Percentiles rank a stretch among this genome's conserved stretches.
phyloP scores from a whole-genome alignment of 1,140 invertebrate genomes.

The Neoseiulus cucumeris region DNA sequence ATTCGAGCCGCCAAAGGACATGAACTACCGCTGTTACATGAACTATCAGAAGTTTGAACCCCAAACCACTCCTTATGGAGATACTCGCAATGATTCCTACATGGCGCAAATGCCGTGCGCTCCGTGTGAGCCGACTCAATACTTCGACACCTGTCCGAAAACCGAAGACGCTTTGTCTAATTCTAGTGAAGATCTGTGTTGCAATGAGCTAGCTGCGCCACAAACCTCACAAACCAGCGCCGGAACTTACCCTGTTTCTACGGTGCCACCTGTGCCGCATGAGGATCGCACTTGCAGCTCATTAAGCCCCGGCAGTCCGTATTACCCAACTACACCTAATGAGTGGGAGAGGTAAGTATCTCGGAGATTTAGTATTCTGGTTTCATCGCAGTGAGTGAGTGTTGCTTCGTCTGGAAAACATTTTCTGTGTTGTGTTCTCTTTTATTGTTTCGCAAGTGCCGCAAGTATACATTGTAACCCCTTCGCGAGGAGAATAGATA shows the following conservation, averaged over 20 bases:
- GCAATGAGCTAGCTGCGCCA: background rate
- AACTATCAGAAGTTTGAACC: conserved; percentile 5
- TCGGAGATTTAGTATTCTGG: background rate
- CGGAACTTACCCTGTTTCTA: too few species aligned
- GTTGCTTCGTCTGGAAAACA: background rate
- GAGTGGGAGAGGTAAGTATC: conserved; percentile 4
- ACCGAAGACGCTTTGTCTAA: conserved; percentile 8
- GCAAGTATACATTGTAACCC: background rate
- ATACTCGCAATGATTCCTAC: background rate
- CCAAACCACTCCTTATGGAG: background rate
- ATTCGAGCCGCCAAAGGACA: background rate
- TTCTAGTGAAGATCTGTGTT: conserved; percentile 9
- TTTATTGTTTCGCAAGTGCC: background rate
- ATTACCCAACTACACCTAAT: background rate
- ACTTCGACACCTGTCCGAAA: background rate
- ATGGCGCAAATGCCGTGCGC: background rate
- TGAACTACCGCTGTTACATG: conserved; percentile 8
- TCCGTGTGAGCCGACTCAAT: background rate
- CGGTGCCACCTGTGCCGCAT: background rate
- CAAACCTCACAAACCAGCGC: too few species aligned
- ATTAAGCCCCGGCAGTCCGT: conserved; percentile 2
- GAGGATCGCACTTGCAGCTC: conserved; percentile 9
- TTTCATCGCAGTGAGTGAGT: background rate
- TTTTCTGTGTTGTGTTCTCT: background rate
- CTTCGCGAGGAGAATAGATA: background rate